These are phyloP conservation scores for Ecliptopera silaceata DNA, from an alignment of 2,888 invertebrate species.

Conservation along the genomic window DNA sequence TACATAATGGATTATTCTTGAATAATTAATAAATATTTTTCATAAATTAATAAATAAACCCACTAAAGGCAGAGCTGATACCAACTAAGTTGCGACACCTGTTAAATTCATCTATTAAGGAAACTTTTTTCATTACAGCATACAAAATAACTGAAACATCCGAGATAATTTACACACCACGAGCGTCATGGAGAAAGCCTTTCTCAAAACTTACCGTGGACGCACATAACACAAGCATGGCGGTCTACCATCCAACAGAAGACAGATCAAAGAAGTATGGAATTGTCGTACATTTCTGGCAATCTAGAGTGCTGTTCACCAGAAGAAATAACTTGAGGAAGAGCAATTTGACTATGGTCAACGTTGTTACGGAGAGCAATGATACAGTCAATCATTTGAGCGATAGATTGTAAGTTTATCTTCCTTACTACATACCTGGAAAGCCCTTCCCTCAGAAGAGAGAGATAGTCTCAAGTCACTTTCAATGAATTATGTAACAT, in stretches of 20 bases:
- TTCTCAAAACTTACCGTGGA: neutral
- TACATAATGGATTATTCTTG: no score
- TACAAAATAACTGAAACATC: slow-evolving; percentile 61
- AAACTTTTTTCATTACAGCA: slow-evolving; percentile 46
- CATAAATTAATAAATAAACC: no score
- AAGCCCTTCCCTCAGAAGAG: no score
- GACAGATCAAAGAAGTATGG: slow-evolving; percentile 44
- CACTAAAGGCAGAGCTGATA: no score
- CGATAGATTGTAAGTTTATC: slow-evolving; percentile 64
- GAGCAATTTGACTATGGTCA: slow-evolving; percentile 61
- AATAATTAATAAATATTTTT: no score
- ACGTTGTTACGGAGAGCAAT: slow-evolving; percentile 70
- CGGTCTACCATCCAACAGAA: slow-evolving; percentile 7
- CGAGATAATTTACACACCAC: slow-evolving; percentile 52
- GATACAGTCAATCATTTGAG: slow-evolving; percentile 65
- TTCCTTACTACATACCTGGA: no score
- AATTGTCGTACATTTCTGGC: slow-evolving; percentile 56
- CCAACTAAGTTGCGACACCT: no score
- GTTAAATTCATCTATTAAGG: no score
- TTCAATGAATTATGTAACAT: no score
- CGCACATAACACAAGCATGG: slow-evolving; percentile 1
- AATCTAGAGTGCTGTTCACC: slow-evolving; percentile 49
- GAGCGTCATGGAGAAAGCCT: slow-evolving; percentile 52
- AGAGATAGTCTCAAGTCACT: no score
- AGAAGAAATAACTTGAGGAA: slow-evolving; percentile 58